phyloP scores from a whole-genome alignment of 1,140 invertebrate species.

The Diorhabda carinulata region DNA sequence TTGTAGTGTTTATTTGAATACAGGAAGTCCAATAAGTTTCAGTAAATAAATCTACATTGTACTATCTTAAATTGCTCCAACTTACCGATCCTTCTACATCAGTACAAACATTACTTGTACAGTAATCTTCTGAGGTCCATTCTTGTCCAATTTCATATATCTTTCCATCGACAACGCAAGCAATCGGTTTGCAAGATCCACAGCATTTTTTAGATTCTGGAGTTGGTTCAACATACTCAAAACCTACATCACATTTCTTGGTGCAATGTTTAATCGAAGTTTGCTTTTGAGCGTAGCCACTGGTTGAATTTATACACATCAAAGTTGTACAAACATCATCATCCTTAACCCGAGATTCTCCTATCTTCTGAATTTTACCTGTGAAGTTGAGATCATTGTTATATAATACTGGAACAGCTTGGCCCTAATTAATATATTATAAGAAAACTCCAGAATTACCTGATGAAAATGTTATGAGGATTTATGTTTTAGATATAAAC shows the following conservation, averaged over 20 bases:
- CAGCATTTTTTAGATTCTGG: slow-evolving; percentile 55
- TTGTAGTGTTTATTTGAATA: too few species aligned
- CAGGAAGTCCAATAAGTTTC: too few species aligned
- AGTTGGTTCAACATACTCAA: slow-evolving; percentile 45
- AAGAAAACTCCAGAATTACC: too few species aligned
- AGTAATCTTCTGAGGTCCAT: slow-evolving; percentile 60
- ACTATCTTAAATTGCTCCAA: slow-evolving; percentile 12
- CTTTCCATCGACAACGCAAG: slow-evolving; percentile 56
- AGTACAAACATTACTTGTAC: slow-evolving; percentile 56
- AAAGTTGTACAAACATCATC: slow-evolving; percentile 54
- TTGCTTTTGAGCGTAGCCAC: slow-evolving; percentile 47
- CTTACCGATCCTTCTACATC: slow-evolving; percentile 54
- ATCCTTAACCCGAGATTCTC: slow-evolving; percentile 56
- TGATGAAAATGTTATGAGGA: too few species aligned
- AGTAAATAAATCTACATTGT: too few species aligned
- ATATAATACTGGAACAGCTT: too few species aligned
- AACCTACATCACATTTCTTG: slow-evolving; percentile 42
- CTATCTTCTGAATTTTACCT: slow-evolving; percentile 43
- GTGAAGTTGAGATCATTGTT: too few species aligned
- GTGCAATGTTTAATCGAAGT: slow-evolving; percentile 42
- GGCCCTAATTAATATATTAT: too few species aligned
- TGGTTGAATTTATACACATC: slow-evolving; percentile 49
- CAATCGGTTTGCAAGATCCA: slow-evolving; percentile 59
- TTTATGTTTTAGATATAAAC: too few species aligned
- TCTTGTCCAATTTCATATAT: slow-evolving; percentile 51